Evolutionary conservation across 2,888 invertebrate species (phyloP), one percentile per base, ranked within the genome.

Genomic region (Pandemis heparana): DNA sequence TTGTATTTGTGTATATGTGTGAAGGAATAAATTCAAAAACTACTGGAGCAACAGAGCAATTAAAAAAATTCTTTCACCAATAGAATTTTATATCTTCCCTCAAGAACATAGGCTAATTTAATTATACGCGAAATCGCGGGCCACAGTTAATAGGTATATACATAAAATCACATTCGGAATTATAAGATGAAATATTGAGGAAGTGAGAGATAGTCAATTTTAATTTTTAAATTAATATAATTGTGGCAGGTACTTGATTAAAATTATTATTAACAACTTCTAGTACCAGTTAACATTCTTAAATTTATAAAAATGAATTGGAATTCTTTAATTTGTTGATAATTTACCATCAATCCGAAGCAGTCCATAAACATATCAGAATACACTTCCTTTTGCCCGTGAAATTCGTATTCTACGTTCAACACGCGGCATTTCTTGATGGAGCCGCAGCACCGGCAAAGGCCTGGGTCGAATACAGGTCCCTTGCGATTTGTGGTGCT

Each of bases 291-390:
- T 16, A 53, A 53, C 18, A 18, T 16, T 7, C 51, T 9, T 10
- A 12, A 46, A 56, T 5, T 12, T 56, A 5, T 56, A 23, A 16
- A 23, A 56, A 23, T 23, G 12, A 0, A 56, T 1, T 18, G 8
- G 10, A 23, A 12, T 18, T 1, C 9, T 18, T 48, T n/a, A 9
- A 10, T 39, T 63, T 23, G 23, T 38, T 56, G 0, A 56, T 12
- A 69, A 64, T 87, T 80, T 76, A 92, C 92, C 84, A 92, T 75
- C 73, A 92, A 81, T 14, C 93, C 92, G 78, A 90, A 92, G 80
- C 92, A 92, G 73, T 92, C 93, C 9, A 92, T 84, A 77, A 82
- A 70, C 77, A 82, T 79, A 38, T 79, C 75, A 0, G 69, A 46
- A 43, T 82, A 82, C 23, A 77, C 77, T 79, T 83, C 83, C 6